Base-by-base conservation (phyloP, 2,888 invertebrate species). In the Gryllus longicercus region DNA sequence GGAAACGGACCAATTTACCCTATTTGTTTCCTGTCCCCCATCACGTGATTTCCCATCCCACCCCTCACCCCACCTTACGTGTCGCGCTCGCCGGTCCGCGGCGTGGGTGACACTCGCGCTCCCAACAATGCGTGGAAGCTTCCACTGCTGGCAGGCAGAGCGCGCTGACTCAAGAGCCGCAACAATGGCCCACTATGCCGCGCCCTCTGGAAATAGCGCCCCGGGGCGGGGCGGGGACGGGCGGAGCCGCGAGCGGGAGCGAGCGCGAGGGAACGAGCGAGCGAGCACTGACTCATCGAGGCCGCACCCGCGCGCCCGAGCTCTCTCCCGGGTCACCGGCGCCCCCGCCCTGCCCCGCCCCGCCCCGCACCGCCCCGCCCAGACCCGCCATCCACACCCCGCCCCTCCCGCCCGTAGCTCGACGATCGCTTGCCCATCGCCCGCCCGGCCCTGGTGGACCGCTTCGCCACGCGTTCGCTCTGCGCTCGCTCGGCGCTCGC, bases 181-280 rank as follows among this genome's bases (percentile, higher is more conserved):
- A 63, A 63, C 63, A 63, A 63, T 63, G 63, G 63, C 63, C 63
- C 63, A 63, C 63, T 63, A 63, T 63, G 63, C 63, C 16, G n/a
- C 63, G n/a, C 16, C n/a, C 63, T 14, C 63, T 63, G 63, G 63
- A 63, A 63, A 63, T 63, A 63, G 63, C 63, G n/a, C 16, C 16
- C 63, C 14, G 16, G 12, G 63, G 16, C 18, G 63, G 2, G 63
- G 63, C 63, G 63, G 16, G 63, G 18, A 2, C 2, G 63, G 18
- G 16, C n/a, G 63, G n/a, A 16, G 63, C 16, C 16, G n/a, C 63
- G 63, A 8, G 63, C 63, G n/a, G 63, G n/a, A n/a, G 63, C 16
- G 16, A 11, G 63, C n/a, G 63, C n/a, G 14, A n/a, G 63, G 16
- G 63, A 8, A 63, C 63, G 63, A n/a, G 14, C 14, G 63, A 14